Evolutionary conservation across 2,113 vertebrate species (phyloP).

Genomic region (Paraplagusia blochii): DNA sequence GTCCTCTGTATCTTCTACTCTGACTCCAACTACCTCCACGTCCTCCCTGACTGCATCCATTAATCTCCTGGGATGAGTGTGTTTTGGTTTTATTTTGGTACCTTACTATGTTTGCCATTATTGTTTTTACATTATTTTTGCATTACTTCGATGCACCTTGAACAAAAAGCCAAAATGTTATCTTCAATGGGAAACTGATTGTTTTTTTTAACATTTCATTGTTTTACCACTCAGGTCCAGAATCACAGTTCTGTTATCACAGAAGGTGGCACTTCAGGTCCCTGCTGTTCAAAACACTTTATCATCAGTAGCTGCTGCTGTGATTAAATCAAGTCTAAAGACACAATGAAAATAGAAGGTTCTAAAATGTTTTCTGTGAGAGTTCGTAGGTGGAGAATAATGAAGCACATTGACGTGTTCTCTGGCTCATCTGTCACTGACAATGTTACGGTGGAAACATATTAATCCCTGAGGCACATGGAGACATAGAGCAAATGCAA

Average conservation of each 20-base stretch:
- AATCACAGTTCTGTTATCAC: not conserved
- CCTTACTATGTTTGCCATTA: too few species aligned
- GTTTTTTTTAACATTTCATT: too few species aligned
- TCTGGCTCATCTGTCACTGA: not conserved
- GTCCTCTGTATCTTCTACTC: too few species aligned
- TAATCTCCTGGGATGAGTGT: too few species aligned
- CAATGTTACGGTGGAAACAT: not conserved
- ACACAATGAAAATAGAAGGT: not conserved
- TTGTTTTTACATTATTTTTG: too few species aligned
- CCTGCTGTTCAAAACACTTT: not conserved
- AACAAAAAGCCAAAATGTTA: too few species aligned
- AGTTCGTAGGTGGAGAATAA: not conserved
- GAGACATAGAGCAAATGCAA: constrained; percentile 1
- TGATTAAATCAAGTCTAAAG: not conserved
- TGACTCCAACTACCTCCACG: too few species aligned
- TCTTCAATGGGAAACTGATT: too few species aligned
- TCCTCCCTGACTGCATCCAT: too few species aligned
- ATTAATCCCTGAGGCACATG: constrained; percentile 11
- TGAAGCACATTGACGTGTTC: not conserved
- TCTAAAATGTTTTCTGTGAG: not conserved
- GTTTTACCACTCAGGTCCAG: too few species aligned
- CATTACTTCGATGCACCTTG: too few species aligned
- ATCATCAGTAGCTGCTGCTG: not conserved
- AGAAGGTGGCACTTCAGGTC: not conserved
- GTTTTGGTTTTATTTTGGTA: too few species aligned